Evolutionary conservation across 2,797 vertebrate genomes (phyloP).

Genomic region (Lophius americanus): DNA sequence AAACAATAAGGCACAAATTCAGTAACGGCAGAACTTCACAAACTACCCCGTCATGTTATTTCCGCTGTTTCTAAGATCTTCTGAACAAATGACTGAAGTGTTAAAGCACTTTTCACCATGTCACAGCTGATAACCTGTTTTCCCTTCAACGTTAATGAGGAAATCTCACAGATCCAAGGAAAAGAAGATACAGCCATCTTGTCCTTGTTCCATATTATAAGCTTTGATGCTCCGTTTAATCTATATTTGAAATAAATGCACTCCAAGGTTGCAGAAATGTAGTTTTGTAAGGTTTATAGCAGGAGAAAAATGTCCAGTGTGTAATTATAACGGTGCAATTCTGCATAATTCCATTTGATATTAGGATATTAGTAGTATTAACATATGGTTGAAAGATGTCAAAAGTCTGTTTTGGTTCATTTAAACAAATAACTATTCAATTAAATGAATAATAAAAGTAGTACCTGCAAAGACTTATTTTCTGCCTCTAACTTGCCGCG

Average conservation of each 20-base stretch:
- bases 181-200: not conserved
- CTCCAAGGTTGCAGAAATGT: constrained; percentile 47
- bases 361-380: constrained; percentile 13
- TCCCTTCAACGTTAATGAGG: constrained; percentile 33
- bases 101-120: constrained; percentile 45
- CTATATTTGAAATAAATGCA: constrained; percentile 64
- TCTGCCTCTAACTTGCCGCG: not conserved
- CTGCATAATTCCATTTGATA: constrained; percentile 1
- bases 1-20: constrained; percentile 46
- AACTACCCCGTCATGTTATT: constrained; percentile 55
- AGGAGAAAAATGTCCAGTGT: constrained; percentile 17
- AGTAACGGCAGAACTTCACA: constrained; percentile 49
- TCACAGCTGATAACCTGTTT: constrained; percentile 47
- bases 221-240: constrained; percentile 62
- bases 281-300: constrained; percentile 37
- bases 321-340: constrained; percentile 15
- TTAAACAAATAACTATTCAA: no score
- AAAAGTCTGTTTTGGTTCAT: no score
- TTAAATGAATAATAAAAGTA: no score
- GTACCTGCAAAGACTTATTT: not conserved
- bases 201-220: constrained; percentile 24
- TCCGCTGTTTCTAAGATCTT: constrained; percentile 51
- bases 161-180: constrained; percentile 26
- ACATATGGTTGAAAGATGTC: constrained; percentile 13
- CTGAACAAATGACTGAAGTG: constrained; percentile 53